Conservation (phyloP, 1,140 invertebrate species). For the Eumaeus atala region DNA sequence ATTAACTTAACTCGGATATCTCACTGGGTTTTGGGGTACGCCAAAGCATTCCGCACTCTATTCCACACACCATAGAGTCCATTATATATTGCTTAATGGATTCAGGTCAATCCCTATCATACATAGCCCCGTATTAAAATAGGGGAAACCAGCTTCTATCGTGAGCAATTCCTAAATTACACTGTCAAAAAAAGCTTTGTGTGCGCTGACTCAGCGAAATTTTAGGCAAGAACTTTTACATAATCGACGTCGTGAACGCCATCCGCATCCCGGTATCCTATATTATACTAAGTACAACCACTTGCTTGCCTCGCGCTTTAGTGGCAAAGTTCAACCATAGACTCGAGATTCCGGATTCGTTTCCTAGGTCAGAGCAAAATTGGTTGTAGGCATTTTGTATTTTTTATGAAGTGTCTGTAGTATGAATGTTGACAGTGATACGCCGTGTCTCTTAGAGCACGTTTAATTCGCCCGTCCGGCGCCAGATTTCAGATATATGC, state of each 20-base stretch:
- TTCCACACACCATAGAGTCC: slow-evolving; percentile 13
- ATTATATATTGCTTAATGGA: slow-evolving; percentile 5
- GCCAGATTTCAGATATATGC: no score
- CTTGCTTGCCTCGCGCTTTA: no score
- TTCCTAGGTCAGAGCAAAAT: no score
- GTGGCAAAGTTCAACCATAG: no score
- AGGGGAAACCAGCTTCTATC: slow-evolving; percentile 13
- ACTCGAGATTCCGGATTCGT: no score
- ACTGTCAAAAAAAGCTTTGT: slow-evolving; percentile 14
- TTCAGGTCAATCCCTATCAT: slow-evolving; percentile 23
- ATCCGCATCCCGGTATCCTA: no score
- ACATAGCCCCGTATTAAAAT: slow-evolving; percentile 25
- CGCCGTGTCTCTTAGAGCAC: no score
- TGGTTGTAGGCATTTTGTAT: no score
- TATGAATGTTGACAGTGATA: no score
- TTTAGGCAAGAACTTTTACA: slow-evolving; percentile 9
- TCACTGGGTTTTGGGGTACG: slow-evolving; percentile 13
- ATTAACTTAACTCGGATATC: slow-evolving; percentile 25
- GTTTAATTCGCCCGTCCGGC: no score
- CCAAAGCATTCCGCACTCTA: slow-evolving; percentile 16
- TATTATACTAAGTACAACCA: no score
- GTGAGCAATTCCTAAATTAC: slow-evolving; percentile 14
- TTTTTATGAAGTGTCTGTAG: no score
- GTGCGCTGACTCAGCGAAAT: slow-evolving; percentile 2
- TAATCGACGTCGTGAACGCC: slow-evolving; percentile 1